Evolutionary conservation across 2,113 vertebrate genomes (phyloP).

Genomic region (Polypterus senegalus): DNA sequence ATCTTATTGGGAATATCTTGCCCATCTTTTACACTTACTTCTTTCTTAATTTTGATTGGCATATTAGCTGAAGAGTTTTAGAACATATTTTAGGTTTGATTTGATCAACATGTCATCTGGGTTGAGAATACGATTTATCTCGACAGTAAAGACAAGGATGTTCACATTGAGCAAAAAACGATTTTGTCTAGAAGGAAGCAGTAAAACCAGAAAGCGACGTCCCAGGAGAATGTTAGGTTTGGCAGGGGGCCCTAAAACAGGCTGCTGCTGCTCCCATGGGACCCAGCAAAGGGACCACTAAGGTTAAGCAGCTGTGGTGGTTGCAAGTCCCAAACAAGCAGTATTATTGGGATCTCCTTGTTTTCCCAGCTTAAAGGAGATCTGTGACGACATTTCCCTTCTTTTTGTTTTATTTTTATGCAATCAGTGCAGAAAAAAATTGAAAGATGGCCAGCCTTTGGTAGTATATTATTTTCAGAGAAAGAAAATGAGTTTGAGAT

Average conservation of each 20-base stretch:
- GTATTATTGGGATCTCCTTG: constrained; percentile 2
- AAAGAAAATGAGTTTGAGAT: neutral
- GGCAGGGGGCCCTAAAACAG: neutral
- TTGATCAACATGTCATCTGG: no score
- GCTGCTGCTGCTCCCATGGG: neutral
- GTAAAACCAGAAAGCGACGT: constrained; percentile 1
- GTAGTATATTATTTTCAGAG: neutral
- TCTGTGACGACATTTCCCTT: constrained; percentile 1
- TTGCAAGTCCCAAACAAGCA: constrained; percentile 1
- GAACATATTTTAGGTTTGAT: no score
- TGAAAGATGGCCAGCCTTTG: constrained; percentile 5
- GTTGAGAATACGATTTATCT: no score
- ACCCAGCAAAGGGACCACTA: neutral
- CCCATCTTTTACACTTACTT: no score
- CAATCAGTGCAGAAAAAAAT: neutral
- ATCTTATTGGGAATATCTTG: no score
- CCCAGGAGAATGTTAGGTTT: neutral
- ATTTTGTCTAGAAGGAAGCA: neutral
- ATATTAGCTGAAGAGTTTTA: no score
- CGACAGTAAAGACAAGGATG: no score
- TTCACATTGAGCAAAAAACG: neutral
- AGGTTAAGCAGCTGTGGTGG: neutral
- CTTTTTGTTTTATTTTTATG: constrained; percentile 4
- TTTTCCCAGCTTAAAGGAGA: neutral
- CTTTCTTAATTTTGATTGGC: no score